Conservation (phyloP, 2,888 invertebrate genomes). For the Sceliomorpha sp. region DNA sequence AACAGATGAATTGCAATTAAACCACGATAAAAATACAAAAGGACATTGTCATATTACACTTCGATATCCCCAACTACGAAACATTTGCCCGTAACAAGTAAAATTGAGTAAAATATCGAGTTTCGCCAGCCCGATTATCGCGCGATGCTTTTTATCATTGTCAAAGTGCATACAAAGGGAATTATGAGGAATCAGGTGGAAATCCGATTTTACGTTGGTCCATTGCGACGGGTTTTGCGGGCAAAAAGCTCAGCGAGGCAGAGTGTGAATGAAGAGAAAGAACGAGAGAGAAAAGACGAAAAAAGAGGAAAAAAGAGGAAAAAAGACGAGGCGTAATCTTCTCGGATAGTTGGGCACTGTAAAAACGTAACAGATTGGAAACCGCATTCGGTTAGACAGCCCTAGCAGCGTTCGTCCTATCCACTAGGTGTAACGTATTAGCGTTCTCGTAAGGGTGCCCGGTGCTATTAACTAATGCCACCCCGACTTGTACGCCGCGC, state of each 20-base stretch:
- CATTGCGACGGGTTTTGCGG: conserved; percentile 6
- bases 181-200: conserved; percentile 53
- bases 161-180: conserved; percentile 36
- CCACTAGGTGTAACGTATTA: conserved; percentile 70
- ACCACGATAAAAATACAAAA: too few species aligned
- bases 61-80: too few species aligned
- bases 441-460: conserved; percentile 67
- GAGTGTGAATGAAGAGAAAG: conserved; percentile 41
- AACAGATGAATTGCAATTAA: too few species aligned
- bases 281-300: conserved; percentile 45
- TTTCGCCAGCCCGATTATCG: conserved; percentile 31
- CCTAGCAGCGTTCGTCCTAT: conserved; percentile 50
- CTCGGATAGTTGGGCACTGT: conserved; percentile 47
- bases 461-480: conserved; percentile 79
- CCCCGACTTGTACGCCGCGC: conserved; percentile 60
- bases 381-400: conserved; percentile 75
- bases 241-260: conserved; percentile 45
- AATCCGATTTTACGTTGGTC: conserved; percentile 52
- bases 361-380: conserved; percentile 80
- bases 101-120: neutral
- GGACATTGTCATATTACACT: too few species aligned
- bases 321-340: conserved; percentile 57
- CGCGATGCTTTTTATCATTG: conserved; percentile 35
- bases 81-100: too few species aligned
- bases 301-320: conserved; percentile 45